Evolutionary conservation across 2,113 vertebrate species (phyloP), one percentile per base, ranked within the genome.

Genomic region (Clarias batrachus): DNA sequence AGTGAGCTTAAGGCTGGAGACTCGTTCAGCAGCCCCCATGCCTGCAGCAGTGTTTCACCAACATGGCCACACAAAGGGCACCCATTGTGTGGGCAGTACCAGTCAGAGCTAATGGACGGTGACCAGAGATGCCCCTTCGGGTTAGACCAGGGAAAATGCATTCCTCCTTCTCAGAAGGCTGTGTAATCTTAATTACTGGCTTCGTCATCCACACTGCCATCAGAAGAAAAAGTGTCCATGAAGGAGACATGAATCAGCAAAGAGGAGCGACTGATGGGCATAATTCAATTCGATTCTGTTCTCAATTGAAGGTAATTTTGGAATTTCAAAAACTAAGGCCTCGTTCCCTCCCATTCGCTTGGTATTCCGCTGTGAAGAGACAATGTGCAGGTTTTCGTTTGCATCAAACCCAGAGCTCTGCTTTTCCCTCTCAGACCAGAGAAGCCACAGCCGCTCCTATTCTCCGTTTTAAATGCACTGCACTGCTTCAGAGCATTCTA

Each of bases 51-150:
- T 82, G 91, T 91, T 92, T 93, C 94, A 90, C 93, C 91, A 88
- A 93, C 91, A 91, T 91, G 80, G 86, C 89, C 81, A 92, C 89
- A 94, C 91, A 86, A 95, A 94, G 92, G 88, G 87, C 87, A 88
- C 90, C 91, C 91, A 91, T 94, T 95, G 94, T 93, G 94, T 91
- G 91, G 92, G 92, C 93, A 91, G 81, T 92, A 91, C 94, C 91
- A 87, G 92, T 93, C 93, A 88, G 92, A 90, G 92, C 93, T 94
- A 94, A 92, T 93, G 93, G 92, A 93, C 93, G 89, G 82, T 93
- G 90, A 91, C 87, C 91, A 92, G 92, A 92, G 88, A 87, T 86
- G 85, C 92, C 92, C 91, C 56, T 81, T 85, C 52, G 16, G 86
- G 60, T 76, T 82, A 83, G 62, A 52, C 25, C 54, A 54, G 71